Conservation (phyloP, 2,888 invertebrate genomes). For the Geophilus truncorum region DNA sequence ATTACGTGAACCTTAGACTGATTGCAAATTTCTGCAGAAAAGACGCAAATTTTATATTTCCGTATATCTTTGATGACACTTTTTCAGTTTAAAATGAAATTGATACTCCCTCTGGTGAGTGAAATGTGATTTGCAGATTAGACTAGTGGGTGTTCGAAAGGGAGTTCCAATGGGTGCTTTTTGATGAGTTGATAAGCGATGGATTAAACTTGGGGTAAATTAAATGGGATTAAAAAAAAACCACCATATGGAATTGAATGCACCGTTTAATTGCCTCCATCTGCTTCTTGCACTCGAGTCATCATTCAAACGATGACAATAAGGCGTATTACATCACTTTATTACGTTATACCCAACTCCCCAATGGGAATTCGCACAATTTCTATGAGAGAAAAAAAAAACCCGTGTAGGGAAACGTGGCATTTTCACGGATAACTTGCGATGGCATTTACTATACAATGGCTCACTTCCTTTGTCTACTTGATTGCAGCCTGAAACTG, state of each 20-base stretch:
- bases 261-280: background rate
- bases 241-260: background rate
- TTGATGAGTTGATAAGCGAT: background rate
- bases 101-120: background rate
- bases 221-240: background rate
- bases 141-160: background rate
- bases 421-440: background rate
- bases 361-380: background rate
- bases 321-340: background rate
- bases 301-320: background rate
- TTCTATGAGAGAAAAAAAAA: background rate
- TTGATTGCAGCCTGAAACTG: background rate
- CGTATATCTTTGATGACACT: too few species aligned
- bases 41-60: too few species aligned
- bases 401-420: background rate
- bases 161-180: background rate
- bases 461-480: background rate
- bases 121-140: background rate
- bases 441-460: background rate
- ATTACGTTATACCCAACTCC: background rate
- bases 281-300: background rate
- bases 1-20: too few species aligned
- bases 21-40: too few species aligned
- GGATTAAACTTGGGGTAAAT: background rate
- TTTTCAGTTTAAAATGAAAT: too few species aligned